These are phyloP conservation scores for Plecotus auritus DNA, from an alignment of 2,113 vertebrate species.

Conservation along the genomic window DNA sequence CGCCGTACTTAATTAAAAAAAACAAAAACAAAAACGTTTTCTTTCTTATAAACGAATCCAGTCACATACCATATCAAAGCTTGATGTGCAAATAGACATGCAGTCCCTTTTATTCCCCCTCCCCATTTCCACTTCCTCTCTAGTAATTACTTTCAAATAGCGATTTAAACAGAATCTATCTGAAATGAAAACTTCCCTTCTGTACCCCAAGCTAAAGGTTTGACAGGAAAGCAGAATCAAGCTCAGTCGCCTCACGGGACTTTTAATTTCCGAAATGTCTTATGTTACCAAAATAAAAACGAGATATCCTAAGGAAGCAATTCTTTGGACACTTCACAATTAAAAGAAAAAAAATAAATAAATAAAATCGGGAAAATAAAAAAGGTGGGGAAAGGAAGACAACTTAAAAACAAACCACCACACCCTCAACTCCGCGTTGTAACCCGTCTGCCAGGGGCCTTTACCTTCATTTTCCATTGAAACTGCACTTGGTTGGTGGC, in stretches of 20 bases:
- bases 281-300: background rate
- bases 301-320: background rate
- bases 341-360: background rate
- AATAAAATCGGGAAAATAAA: background rate
- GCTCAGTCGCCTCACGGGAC: background rate
- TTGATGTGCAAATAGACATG: background rate
- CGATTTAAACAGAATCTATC: background rate
- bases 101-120: background rate
- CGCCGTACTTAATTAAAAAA: background rate
- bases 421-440: slow-evolving; percentile 62
- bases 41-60: background rate
- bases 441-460: slow-evolving; percentile 59
- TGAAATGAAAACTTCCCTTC: slow-evolving; percentile 57
- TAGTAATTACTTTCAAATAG: background rate
- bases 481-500: slow-evolving; percentile 79
- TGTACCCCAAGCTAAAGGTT: background rate
- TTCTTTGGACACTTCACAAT: background rate
- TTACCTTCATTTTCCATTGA: slow-evolving; percentile 89
- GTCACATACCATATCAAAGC: background rate
- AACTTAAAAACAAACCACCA: slow-evolving; percentile 63
- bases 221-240: slow-evolving; percentile 20
- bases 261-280: background rate
- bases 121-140: background rate
- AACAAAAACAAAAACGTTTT: background rate
- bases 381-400: background rate